These are phyloP conservation scores for Rosalia funebris DNA, from an alignment of 2,888 invertebrate genomes.

Conservation along the genomic window DNA sequence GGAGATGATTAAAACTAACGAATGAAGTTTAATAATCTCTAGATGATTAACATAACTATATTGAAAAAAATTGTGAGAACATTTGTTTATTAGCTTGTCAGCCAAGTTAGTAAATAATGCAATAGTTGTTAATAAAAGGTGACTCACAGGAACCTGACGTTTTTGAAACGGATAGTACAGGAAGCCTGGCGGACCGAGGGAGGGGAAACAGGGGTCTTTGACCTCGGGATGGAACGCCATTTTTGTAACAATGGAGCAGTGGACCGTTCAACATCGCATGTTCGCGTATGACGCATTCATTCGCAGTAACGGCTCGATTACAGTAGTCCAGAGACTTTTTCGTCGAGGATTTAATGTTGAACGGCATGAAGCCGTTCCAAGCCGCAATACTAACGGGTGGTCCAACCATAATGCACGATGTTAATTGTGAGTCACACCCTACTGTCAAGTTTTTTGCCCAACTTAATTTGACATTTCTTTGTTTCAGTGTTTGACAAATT, in stretches of 20 bases:
- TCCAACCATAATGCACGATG: too few species aligned
- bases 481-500: too few species aligned
- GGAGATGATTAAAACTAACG: too few species aligned
- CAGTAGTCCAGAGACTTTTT: slow-evolving; percentile 31
- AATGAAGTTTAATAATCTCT: too few species aligned
- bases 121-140: background rate
- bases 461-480: too few species aligned
- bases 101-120: too few species aligned
- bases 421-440: too few species aligned
- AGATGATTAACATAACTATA: too few species aligned
- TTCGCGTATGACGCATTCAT: slow-evolving; percentile 31
- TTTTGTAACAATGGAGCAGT: slow-evolving; percentile 26
- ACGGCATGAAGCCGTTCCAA: background rate
- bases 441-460: too few species aligned
- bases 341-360: slow-evolving; percentile 28
- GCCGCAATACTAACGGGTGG: slow-evolving; percentile 4
- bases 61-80: too few species aligned
- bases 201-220: background rate
- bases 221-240: background rate
- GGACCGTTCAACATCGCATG: slow-evolving; percentile 36
- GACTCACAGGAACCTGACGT: background rate
- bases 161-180: background rate
- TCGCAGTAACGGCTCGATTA: slow-evolving; percentile 31
- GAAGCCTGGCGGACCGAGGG: background rate
- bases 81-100: too few species aligned